Evolutionary conservation across 2,113 vertebrate genomes (phyloP), one percentile per base, ranked within the genome.

Genomic region (Scopus umbretta): DNA sequence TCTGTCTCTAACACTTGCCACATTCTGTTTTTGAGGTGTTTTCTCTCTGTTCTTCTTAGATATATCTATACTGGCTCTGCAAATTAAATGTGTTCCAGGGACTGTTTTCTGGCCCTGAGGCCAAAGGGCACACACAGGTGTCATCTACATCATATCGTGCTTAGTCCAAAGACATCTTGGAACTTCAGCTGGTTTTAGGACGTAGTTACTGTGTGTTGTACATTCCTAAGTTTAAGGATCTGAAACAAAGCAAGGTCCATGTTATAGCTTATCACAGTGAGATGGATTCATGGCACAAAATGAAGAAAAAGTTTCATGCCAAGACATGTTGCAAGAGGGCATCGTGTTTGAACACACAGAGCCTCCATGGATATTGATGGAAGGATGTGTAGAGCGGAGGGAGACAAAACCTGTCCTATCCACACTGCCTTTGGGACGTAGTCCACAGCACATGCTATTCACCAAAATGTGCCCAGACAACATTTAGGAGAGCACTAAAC

Each of bases 121-220:
- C 29, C 50, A 70, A 87, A 71, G 45, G 11, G 5, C 20, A 40
- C 2, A 3, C n/a, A 75, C 1, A 4, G 13, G 6, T 84, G 13
- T 45, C 8, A 58, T 25, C 20, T 70, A 23, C 30, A 34, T 70
- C 55, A 67, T 58, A 42, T 4, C 0, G 0, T 29, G 20, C 20
- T 85, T 87, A 66, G 16, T 53, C 18, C 30, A 49, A 75, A 76
- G 30, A 23, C 18, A 70, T 83, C 6, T 49, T 38, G 36, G 17
- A 20, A 53, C 5, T 58, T 66, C 25, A 45, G 7, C 17, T n/a
- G 15, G 4, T 20, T 78, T 84, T 49, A 71, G 47, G n/a, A 59
- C n/a, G 59, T 7, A 19, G 38, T 72, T 81, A 63, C 20, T 25
- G 6, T 27, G 23, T 62, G 23, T 27, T 42, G 13, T n/a, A 67